Evolutionary conservation across 2,888 invertebrate species (phyloP).

Genomic region (Caenorhabditis panamensis): DNA sequence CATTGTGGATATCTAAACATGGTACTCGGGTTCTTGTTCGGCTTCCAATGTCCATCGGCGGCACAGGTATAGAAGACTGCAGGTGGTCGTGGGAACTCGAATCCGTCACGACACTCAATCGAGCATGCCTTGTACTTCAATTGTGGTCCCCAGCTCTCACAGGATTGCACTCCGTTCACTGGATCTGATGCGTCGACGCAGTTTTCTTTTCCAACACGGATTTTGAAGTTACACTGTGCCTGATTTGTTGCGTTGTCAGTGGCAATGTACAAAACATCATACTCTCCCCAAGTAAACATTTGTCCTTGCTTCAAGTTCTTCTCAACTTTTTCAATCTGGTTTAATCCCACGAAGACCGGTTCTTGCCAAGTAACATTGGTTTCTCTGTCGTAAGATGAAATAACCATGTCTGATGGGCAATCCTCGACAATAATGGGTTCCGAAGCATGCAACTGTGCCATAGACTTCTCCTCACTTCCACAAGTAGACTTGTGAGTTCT

Average conservation of each 20-base stretch:
- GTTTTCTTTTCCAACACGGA: conserved; percentile 87
- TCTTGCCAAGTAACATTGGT: conserved; percentile 79
- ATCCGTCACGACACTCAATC: conserved; percentile 83
- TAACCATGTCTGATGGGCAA: conserved; percentile 95
- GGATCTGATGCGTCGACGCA: conserved; percentile 93
- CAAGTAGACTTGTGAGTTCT: conserved; percentile 88
- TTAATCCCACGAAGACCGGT: conserved; percentile 73
- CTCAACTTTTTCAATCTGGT: conserved; percentile 73
- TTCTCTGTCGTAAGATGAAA: conserved; percentile 87
- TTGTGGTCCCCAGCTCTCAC: conserved; percentile 96
- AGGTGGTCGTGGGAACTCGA: conserved; percentile 90
- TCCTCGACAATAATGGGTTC: conserved; percentile 49
- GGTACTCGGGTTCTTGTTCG: conserved; percentile 82
- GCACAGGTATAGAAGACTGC: conserved; percentile 97
- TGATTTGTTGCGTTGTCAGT: conserved; percentile 77
- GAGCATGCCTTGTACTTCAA: conserved; percentile 88
- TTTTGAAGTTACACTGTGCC: conserved; percentile 79
- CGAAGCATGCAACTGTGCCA: not conserved
- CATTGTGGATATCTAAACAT: conserved; percentile 81
- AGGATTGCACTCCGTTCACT: conserved; percentile 91
- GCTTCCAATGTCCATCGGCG: conserved; percentile 98
- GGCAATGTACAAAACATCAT: conserved; percentile 80
- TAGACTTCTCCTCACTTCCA: conserved; percentile 85
- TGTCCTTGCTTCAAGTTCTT: conserved; percentile 80
- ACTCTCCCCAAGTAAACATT: conserved; percentile 80